These are phyloP conservation scores for Heliconius congener DNA, from an alignment of 1,140 invertebrate genomes.

Conservation along the genomic window DNA sequence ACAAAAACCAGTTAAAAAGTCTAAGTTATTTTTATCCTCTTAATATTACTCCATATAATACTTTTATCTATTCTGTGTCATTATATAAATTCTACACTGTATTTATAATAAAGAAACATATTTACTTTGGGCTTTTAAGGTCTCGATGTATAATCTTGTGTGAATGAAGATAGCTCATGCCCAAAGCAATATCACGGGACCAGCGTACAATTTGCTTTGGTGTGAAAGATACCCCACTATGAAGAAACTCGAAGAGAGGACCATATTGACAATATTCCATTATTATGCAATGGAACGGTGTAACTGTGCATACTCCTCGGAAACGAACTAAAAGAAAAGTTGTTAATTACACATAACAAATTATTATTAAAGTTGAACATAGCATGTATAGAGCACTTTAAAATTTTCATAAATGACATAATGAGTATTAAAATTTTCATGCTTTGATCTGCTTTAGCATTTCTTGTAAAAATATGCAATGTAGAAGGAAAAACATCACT, in stretches of 20 bases:
- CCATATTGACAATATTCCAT: constrained; percentile 99
- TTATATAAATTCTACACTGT: no score
- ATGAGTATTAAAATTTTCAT: no score
- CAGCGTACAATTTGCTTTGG: constrained; percentile 93
- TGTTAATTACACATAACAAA: background rate
- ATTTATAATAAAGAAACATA: background rate
- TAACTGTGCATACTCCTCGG: constrained; percentile 95
- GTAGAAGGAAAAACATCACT: no score
- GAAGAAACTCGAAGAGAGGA: constrained; percentile 94
- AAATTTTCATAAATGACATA: no score
- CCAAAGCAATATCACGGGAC: constrained; percentile 97
- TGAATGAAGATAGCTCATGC: constrained; percentile 97
- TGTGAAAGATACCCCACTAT: constrained; percentile 88
- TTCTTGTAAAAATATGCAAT: no score
- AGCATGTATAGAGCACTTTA: no score
- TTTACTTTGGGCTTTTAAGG: constrained; percentile 97
- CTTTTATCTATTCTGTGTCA: no score
- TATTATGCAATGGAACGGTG: constrained; percentile 97
- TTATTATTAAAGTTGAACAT: background rate
- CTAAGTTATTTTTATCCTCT: no score
- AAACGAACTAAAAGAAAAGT: constrained; percentile 87
- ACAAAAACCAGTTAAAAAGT: no score
- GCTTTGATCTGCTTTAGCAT: no score
- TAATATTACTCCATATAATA: no score
- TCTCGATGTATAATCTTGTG: constrained; percentile 99